Percentiles rank a stretch among this genome's conserved stretches.
Conservation (phyloP, 2,797 vertebrate genomes). For the Furcifer pardalis region DNA sequence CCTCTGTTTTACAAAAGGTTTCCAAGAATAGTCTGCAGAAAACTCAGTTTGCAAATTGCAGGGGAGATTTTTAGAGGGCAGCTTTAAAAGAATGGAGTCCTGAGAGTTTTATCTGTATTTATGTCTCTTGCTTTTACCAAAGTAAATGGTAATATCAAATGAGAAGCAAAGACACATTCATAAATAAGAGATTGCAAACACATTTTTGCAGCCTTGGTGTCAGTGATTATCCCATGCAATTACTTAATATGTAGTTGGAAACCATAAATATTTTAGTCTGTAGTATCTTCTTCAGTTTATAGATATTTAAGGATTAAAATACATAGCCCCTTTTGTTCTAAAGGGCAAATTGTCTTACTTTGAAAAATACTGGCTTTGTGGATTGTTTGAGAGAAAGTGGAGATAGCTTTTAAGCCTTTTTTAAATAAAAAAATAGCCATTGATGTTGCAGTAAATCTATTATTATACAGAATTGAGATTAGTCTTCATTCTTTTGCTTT, state of each 20-base stretch:
- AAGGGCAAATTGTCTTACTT: constrained; percentile 69
- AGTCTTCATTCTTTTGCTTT: constrained; percentile 82
- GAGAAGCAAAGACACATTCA: constrained; percentile 76
- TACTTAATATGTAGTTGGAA: constrained; percentile 76
- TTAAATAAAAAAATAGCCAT: constrained; percentile 64
- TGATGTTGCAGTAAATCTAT: constrained; percentile 76
- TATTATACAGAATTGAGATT: constrained; percentile 76
- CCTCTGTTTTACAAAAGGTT: constrained; percentile 80
- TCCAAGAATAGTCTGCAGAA: constrained; percentile 82
- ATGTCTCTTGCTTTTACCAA: constrained; percentile 81
- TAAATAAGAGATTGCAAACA: constrained; percentile 76
- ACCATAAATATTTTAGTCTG: constrained; percentile 60
- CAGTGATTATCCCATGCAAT: constrained; percentile 78
- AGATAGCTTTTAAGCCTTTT: constrained; percentile 73
- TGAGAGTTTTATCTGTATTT: constrained; percentile 83
- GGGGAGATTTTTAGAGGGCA: constrained; percentile 83
- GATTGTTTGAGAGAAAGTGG: constrained; percentile 58
- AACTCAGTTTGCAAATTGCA: constrained; percentile 82
- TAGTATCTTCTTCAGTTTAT: constrained; percentile 69
- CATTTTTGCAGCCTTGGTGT: constrained; percentile 78
- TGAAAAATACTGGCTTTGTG: constrained; percentile 72
- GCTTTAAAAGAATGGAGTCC: constrained; percentile 80
- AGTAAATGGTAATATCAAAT: constrained; percentile 83
- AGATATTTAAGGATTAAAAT: constrained; percentile 71
- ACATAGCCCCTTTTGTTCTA: constrained; percentile 70